A percentile compares a stretch with the other conserved stretches of the same genome.
Evolutionary conservation across 2,797 vertebrate genomes (phyloP).

Genomic region (Hafferia zeledoni): DNA sequence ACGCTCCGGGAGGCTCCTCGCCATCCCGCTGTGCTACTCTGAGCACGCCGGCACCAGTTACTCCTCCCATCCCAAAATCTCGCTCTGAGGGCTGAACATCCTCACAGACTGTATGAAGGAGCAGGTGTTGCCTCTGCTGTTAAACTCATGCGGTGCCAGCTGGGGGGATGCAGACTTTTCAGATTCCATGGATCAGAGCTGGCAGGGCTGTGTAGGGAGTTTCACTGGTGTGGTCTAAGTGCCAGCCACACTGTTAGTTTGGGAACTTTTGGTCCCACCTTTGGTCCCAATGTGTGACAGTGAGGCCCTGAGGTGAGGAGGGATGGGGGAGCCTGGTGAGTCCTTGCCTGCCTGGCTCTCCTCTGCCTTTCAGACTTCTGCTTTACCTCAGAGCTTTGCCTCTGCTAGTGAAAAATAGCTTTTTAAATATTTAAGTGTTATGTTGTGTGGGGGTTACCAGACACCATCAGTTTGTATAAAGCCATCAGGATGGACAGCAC

Average conservation of each 20-base stretch:
- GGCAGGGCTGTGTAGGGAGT: background rate
- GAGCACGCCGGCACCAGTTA: rapidly evolving
- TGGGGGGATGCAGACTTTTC: background rate
- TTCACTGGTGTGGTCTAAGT: background rate
- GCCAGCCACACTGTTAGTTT: rapidly evolving
- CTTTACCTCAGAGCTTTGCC: background rate
- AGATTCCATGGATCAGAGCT: rapidly evolving
- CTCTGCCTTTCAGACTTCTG: background rate
- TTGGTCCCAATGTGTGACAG: background rate
- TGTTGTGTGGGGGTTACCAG: background rate
- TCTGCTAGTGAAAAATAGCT: background rate
- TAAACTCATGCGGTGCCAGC: rapidly evolving
- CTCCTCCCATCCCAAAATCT: background rate
- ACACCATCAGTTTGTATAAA: background rate
- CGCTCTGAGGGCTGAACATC: rapidly evolving
- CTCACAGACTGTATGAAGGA: background rate
- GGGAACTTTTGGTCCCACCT: background rate
- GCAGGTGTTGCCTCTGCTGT: background rate
- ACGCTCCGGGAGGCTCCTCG: background rate
- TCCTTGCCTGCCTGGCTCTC: background rate
- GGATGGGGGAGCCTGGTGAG: background rate
- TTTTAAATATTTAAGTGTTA: background rate
- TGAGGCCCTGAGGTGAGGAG: background rate
- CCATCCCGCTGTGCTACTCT: rapidly evolving
- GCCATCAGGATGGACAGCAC: background rate